Evolutionary conservation across 2,113 vertebrate species (phyloP).

Genomic region (Sinocyclocheilus anophthalmus): DNA sequence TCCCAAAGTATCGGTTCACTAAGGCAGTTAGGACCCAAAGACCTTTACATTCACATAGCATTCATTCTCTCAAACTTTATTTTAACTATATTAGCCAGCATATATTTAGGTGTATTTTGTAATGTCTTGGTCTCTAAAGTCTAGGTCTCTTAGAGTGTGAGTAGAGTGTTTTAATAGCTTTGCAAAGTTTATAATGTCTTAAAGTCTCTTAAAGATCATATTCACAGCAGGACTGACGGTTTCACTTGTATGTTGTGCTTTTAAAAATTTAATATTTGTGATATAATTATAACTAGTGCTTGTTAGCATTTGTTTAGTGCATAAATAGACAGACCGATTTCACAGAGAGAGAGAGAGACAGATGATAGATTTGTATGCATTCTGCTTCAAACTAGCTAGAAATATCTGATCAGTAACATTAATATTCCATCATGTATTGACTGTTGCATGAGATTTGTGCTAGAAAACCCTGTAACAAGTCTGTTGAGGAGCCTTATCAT

Average conservation of each 20-base stretch:
- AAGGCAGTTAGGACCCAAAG: constrained; percentile 40
- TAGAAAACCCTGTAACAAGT: background rate
- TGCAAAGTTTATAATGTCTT: background rate
- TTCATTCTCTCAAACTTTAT: background rate
- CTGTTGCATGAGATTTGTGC: no score
- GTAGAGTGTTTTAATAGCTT: background rate
- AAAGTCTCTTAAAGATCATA: background rate
- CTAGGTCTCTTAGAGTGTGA: no score
- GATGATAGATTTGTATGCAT: background rate
- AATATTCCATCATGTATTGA: constrained; percentile 18
- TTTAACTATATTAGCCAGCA: background rate
- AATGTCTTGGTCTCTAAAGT: no score
- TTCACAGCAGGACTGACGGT: background rate
- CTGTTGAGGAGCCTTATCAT: constrained; percentile 6
- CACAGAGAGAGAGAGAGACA: no score
- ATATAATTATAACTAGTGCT: background rate
- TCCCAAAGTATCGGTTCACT: constrained; percentile 46
- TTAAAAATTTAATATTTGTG: background rate
- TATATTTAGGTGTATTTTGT: background rate
- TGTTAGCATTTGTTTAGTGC: background rate
- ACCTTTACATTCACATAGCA: constrained; percentile 7
- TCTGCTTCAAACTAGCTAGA: background rate
- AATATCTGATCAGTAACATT: background rate
- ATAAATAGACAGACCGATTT: background rate
- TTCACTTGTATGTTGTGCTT: background rate